phyloP scores from a whole-genome alignment of 1,140 invertebrate species.

The Zophobas morio region DNA sequence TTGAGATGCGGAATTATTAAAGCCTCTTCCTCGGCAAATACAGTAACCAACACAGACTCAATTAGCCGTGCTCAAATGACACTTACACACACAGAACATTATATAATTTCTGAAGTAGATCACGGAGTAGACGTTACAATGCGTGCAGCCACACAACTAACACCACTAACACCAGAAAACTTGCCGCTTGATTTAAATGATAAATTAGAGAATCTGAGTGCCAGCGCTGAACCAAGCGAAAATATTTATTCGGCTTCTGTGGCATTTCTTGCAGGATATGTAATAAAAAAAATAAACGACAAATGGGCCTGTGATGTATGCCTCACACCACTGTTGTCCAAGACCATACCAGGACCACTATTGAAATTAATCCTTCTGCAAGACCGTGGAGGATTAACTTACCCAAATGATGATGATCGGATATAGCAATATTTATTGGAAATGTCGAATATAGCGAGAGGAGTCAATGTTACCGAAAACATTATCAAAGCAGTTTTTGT shows the following conservation, averaged over 20 bases:
- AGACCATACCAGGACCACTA: background rate
- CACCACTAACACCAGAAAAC: background rate
- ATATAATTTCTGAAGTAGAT: too few species aligned
- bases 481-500: too few species aligned
- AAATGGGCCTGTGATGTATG: background rate
- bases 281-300: background rate
- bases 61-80: background rate
- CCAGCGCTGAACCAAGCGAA: background rate
- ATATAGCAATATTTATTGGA: too few species aligned
- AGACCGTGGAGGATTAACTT: background rate
- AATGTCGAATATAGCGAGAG: too few species aligned
- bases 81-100: too few species aligned
- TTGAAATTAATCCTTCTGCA: background rate
- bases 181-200: background rate
- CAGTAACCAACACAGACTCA: background rate
- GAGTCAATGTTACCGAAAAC: too few species aligned
- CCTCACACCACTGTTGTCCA: background rate
- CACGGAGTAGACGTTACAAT: background rate
- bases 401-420: background rate
- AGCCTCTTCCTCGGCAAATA: conserved; percentile 1
- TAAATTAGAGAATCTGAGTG: background rate
- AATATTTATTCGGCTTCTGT: background rate
- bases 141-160: background rate
- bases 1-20: conserved; percentile 17
- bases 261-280: background rate